These are phyloP conservation scores for Sebastes steindachneri DNA, from an alignment of 2,797 vertebrate species.

Conservation along the genomic window DNA sequence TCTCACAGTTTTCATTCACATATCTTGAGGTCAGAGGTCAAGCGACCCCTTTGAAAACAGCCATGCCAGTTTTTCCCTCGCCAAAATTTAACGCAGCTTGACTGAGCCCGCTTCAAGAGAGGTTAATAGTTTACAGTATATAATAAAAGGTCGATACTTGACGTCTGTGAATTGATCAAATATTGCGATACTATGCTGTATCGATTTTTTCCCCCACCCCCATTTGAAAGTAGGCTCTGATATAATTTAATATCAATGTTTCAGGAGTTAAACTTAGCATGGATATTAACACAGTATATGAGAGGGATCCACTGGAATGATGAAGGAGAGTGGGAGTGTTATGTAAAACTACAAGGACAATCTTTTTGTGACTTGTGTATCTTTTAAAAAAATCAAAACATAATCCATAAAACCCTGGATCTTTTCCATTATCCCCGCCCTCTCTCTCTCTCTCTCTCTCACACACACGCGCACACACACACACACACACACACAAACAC, in stretches of 20 bases:
- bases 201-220: too few species aligned
- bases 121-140: too few species aligned
- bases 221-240: constrained; percentile 4
- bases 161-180: too few species aligned
- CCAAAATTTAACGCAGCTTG: too few species aligned
- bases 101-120: too few species aligned
- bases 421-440: background rate
- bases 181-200: too few species aligned
- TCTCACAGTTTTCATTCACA: too few species aligned
- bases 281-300: background rate
- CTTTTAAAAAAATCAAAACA: constrained; percentile 19
- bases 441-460: background rate
- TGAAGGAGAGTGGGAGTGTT: background rate
- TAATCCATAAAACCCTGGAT: constrained; percentile 14
- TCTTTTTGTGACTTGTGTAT: constrained; percentile 2
- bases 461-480: constrained; percentile 9
- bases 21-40: too few species aligned
- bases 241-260: background rate
- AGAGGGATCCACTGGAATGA: constrained; percentile 1
- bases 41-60: too few species aligned
- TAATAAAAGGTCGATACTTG: too few species aligned
- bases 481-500: background rate
- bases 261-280: background rate
- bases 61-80: too few species aligned
- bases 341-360: background rate